Evolutionary conservation across 1,140 invertebrate genomes (phyloP), one percentile per base, ranked within the genome.

Genomic region (Apolygus lucorum): DNA sequence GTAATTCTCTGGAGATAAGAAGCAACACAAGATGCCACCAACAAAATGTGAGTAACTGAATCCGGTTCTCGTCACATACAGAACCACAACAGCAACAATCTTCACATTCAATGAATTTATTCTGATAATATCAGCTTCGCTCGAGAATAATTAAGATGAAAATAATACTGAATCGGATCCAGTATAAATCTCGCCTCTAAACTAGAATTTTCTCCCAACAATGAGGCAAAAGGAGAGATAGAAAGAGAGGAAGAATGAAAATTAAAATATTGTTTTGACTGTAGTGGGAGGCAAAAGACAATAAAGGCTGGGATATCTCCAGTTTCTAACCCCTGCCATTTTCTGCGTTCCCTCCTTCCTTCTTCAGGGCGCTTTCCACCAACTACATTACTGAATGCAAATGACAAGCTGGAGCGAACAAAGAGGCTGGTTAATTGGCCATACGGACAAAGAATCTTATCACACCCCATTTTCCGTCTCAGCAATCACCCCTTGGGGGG

Each of bases 301-400:
- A 42, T 42, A 42, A 59, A 24, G 54, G 54, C 54, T 59, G 8
- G 22, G 54, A 59, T 59, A 59, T 59, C 54, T 59, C 54, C 22
- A 59, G 34, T 49, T 49, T 49, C 17, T 49, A 11, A 11, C 34
- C 34, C 34, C 54, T 17, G 4, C 54, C 54, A 24, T 21, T 24
- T 59, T 59, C 54, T 59, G 34, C 34, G 8, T 17, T 17, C 34
- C 34, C 34, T 17, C 34, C 34, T 49, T 11, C 34, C 34, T 11
- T 49, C 17, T 11, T 17, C 34, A 49, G 8, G 8, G 8, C 34
- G 17, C 34, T 59, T 21, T 59, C 22, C 54, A 4, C 27, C 17
- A 34, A 66, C 64, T 66, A 69, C 52, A 69, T 69, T 69, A 69
- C 26, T 27, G 68, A 63, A 69, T 69, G 68, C 68, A 69, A 69